Evolutionary conservation across 2,888 invertebrate genomes (phyloP).

Genomic region (Drosophila nr. fundita): DNA sequence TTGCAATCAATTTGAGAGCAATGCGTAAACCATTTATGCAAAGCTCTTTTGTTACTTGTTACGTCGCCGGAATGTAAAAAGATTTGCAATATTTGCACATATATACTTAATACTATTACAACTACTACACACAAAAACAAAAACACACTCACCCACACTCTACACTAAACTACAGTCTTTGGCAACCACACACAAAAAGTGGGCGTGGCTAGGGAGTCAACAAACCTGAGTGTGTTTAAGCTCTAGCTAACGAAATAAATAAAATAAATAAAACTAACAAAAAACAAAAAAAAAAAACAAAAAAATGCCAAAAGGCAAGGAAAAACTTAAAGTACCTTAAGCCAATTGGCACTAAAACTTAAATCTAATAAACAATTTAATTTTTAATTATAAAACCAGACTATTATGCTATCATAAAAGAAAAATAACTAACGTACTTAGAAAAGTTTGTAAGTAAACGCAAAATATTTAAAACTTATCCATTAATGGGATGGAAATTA

Average conservation of each 20-base stretch:
- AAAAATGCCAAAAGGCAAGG: conserved; percentile 50
- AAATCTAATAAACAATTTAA: conserved; percentile 69
- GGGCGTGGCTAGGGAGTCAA: conserved; percentile 33
- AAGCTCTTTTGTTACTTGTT: conserved; percentile 62
- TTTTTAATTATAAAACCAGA: conserved; percentile 38
- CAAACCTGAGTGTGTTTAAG: conserved; percentile 51
- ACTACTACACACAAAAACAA: conserved; percentile 33
- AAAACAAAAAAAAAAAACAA: conserved; percentile 34
- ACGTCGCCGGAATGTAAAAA: conserved; percentile 52
- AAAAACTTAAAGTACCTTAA: conserved; percentile 84
- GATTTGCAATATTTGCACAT: conserved; percentile 76
- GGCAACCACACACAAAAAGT: conserved; percentile 25
- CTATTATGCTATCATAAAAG: conserved; percentile 47
- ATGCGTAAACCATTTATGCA: conserved; percentile 23
- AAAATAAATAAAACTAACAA: conserved; percentile 29
- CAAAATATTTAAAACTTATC: conserved; percentile 30
- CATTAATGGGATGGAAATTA: conserved; percentile 26
- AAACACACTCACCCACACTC: conserved; percentile 24
- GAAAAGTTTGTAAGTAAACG: conserved; percentile 29
- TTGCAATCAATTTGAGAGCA: conserved; percentile 75
- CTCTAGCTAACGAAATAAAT: conserved; percentile 43
- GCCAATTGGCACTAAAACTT: conserved; percentile 84
- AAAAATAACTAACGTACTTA: conserved; percentile 44
- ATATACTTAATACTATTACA: conserved; percentile 44
- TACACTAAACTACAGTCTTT: conserved; percentile 37